phyloP scores from a whole-genome alignment of 2,888 invertebrate species.

The Phasia obesa region DNA sequence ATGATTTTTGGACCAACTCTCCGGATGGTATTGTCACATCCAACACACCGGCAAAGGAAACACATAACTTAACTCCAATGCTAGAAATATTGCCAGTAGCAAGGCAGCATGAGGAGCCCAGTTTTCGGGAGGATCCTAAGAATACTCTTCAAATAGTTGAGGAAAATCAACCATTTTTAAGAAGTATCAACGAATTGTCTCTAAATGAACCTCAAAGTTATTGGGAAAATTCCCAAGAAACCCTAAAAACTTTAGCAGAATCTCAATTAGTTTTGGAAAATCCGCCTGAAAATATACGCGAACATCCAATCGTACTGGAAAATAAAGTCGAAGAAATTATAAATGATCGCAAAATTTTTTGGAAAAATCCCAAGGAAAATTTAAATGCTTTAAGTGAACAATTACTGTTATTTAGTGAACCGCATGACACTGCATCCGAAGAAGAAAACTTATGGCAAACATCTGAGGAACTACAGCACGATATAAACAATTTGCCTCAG shows the following conservation, averaged over 20 bases:
- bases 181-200: background rate
- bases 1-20: slow-evolving; percentile 26
- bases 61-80: background rate
- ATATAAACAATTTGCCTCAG: background rate
- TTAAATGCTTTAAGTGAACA: background rate
- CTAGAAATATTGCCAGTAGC: background rate
- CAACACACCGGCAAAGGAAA: background rate
- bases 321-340: background rate
- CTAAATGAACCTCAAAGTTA: background rate
- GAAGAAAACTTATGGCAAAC: slow-evolving; percentile 5
- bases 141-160: background rate
- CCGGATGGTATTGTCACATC: background rate
- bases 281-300: background rate
- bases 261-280: background rate
- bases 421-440: background rate
- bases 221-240: background rate
- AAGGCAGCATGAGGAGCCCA: background rate
- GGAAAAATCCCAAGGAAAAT: slow-evolving; percentile 5
- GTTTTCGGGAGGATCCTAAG: slow-evolving; percentile 28
- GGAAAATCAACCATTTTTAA: background rate
- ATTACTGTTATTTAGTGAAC: too few relatives aligned
- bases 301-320: background rate
- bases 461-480: background rate
- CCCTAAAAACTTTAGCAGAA: background rate
- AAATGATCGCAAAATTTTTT: slow-evolving; percentile 22